phyloP scores from a whole-genome alignment of 2,113 vertebrate genomes.

The Sclerurus mexicanus region DNA sequence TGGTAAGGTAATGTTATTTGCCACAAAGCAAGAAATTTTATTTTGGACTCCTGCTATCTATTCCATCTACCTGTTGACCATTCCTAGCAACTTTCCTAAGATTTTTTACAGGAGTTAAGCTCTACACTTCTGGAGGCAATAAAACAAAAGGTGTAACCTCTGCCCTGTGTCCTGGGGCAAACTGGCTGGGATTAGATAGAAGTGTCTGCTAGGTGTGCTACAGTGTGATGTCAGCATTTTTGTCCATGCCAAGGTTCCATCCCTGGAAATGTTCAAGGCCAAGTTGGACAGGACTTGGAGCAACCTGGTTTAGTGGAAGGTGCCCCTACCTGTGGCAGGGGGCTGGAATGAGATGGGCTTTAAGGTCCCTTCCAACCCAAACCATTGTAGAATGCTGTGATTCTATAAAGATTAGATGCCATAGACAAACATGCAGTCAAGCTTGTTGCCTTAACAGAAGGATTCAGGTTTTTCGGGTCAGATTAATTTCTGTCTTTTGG shows the following conservation, averaged over 20 bases:
- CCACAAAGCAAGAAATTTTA: neutral
- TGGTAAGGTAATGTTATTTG: neutral
- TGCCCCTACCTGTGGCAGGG: neutral
- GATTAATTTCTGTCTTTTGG: neutral
- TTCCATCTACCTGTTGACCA: neutral
- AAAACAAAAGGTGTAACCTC: neutral
- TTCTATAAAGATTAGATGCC: neutral
- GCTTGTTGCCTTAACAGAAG: neutral
- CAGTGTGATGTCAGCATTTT: accelerated
- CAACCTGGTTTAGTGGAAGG: accelerated
- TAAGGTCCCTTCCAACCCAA: neutral
- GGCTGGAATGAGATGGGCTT: neutral
- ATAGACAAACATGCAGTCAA: neutral
- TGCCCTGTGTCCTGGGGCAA: neutral
- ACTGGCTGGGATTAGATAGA: neutral
- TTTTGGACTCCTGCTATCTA: neutral
- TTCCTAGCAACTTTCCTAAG: neutral
- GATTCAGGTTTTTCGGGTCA: neutral
- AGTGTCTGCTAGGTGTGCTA: neutral
- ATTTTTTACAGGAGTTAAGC: neutral
- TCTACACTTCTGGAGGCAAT: neutral
- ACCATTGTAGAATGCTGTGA: neutral
- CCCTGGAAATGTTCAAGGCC: no score
- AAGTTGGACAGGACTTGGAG: accelerated
- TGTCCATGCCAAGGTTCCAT: neutral